phyloP scores from a whole-genome alignment of 2,113 vertebrate species.

The Pomatorhinus ruficollis region DNA sequence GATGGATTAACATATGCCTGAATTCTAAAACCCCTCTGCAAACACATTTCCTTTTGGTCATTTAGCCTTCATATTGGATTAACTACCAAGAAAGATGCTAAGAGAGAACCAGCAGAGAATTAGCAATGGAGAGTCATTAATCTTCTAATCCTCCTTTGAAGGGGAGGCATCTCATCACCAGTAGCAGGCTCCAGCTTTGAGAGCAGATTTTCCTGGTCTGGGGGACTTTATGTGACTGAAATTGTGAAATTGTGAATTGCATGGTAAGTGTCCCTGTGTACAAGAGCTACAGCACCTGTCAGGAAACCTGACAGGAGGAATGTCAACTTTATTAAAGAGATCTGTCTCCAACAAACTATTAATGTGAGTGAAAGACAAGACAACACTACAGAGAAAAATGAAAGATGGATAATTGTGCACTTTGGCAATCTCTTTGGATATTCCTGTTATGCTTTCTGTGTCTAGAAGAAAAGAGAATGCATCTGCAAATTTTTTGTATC shows the following conservation, averaged over 20 bases:
- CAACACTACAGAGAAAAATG: neutral
- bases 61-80: neutral
- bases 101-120: neutral
- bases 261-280: neutral
- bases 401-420: neutral
- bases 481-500: neutral
- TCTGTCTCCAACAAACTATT: neutral
- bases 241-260: neutral
- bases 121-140: neutral
- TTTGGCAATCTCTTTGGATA: neutral
- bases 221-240: neutral
- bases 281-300: neutral
- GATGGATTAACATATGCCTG: neutral
- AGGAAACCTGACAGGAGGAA: neutral
- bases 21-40: neutral
- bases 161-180: neutral
- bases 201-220: neutral
- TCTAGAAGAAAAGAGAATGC: neutral
- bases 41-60: neutral
- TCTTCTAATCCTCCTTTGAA: neutral
- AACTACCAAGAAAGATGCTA: neutral
- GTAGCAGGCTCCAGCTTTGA: neutral
- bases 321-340: neutral
- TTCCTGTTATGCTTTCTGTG: neutral
- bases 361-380: neutral